Percentiles rank a stretch among this genome's conserved stretches.
Evolutionary conservation across 2,797 vertebrate species (phyloP).

Genomic region (Neosilurus hyrtlii): DNA sequence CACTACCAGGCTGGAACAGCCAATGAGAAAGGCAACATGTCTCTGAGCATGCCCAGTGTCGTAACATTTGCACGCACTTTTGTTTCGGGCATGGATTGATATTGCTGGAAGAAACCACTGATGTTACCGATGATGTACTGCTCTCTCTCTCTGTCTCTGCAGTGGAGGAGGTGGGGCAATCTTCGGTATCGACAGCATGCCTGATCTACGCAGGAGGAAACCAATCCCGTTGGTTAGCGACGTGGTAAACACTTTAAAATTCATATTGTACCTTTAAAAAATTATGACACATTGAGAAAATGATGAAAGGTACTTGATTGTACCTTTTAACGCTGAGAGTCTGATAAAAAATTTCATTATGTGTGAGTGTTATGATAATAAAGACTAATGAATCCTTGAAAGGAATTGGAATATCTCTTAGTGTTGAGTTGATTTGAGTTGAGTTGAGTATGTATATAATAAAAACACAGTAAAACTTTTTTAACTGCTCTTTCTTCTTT

Average conservation of each 20-base stretch:
- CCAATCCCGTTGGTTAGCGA: constrained; percentile 93
- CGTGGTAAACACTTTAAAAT: constrained; percentile 79
- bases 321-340: too few relatives aligned
- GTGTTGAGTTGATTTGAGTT: neutral
- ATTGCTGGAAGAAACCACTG: too few relatives aligned
- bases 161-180: constrained; percentile 82
- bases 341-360: too few relatives aligned
- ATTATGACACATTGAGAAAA: too few relatives aligned
- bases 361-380: too few relatives aligned
- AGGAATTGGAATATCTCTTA: neutral
- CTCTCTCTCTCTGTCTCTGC: constrained; percentile 42
- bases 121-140: neutral
- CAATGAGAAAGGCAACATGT: too few relatives aligned
- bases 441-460: neutral
- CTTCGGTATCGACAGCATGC: constrained; percentile 97
- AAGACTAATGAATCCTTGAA: neutral
- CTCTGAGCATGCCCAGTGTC: too few relatives aligned
- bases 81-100: too few relatives aligned
- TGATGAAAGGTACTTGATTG: too few relatives aligned
- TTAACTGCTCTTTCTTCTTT: neutral
- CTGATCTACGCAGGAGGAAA: constrained; percentile 89
- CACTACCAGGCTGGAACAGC: too few relatives aligned
- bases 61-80: too few relatives aligned
- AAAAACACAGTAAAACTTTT: neutral
- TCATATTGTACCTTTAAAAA: too few relatives aligned